Percentiles rank a stretch among this genome's conserved stretches.
Conservation (phyloP, 1,140 invertebrate genomes). For the Bombus superbus region DNA sequence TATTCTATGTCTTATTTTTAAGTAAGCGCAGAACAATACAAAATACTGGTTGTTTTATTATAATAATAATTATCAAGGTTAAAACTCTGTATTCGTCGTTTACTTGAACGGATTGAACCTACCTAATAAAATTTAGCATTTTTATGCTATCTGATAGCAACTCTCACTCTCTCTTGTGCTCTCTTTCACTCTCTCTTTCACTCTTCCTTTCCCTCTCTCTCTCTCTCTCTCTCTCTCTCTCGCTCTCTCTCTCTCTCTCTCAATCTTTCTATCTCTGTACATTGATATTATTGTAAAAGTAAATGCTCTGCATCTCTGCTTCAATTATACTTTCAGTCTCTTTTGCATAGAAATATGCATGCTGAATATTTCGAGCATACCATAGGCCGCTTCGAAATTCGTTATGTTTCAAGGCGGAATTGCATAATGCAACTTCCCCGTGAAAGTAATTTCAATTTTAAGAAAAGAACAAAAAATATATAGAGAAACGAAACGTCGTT, state of each 20-base stretch:
- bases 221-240: slow-evolving; percentile 44
- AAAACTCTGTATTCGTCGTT: slow-evolving; percentile 48
- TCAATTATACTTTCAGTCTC: slow-evolving; percentile 75
- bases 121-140: slow-evolving; percentile 61
- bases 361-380: slow-evolving; percentile 73
- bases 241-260: slow-evolving; percentile 48
- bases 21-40: slow-evolving; percentile 77
- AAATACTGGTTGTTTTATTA: slow-evolving; percentile 78
- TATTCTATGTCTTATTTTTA: slow-evolving; percentile 74
- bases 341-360: slow-evolving; percentile 74
- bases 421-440: slow-evolving; percentile 70
- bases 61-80: slow-evolving; percentile 61
- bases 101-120: slow-evolving; percentile 47
- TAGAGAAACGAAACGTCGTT: slow-evolving; percentile 9
- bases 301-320: slow-evolving; percentile 69
- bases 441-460: slow-evolving; percentile 76
- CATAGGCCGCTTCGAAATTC: slow-evolving; percentile 75
- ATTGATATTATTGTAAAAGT: slow-evolving; percentile 65
- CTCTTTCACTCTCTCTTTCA: slow-evolving; percentile 57
- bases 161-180: slow-evolving; percentile 33
- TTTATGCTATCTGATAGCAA: slow-evolving; percentile 59
- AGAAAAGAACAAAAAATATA: slow-evolving; percentile 17
- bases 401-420: slow-evolving; percentile 75
- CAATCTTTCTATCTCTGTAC: slow-evolving; percentile 56
- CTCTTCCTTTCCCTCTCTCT: slow-evolving; percentile 26